These are phyloP conservation scores for Tetragonula clypearis DNA, from an alignment of 1,140 invertebrate genomes.

Conservation along the genomic window DNA sequence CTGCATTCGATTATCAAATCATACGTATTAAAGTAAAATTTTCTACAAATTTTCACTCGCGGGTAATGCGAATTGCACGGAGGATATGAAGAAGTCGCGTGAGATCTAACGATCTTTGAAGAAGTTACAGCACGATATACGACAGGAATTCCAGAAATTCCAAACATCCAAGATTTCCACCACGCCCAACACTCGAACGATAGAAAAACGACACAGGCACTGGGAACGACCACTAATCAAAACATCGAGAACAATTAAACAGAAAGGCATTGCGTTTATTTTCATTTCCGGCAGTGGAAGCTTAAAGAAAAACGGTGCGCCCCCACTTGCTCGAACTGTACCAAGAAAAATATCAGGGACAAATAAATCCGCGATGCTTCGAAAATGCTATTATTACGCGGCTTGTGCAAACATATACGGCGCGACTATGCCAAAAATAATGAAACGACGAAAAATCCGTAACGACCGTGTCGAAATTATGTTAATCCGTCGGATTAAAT, in stretches of 20 bases:
- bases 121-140: background rate
- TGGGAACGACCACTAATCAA: background rate
- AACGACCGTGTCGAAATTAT: background rate
- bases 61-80: background rate
- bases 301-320: background rate
- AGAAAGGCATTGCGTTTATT: slow-evolving; percentile 5
- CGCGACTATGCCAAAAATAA: slow-evolving; percentile 7
- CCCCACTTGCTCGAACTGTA: background rate
- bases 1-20: background rate
- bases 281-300: background rate
- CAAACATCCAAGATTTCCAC: background rate
- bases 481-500: background rate
- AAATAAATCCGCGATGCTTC: background rate
- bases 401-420: too few relatives aligned
- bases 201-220: background rate
- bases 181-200: background rate
- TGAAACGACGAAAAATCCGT: background rate
- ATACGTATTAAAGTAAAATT: background rate
- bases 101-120: too few relatives aligned
- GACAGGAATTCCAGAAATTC: background rate
- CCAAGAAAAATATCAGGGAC: slow-evolving; percentile 8
- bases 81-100: too few relatives aligned
- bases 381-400: slow-evolving; percentile 33
- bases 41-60: background rate
- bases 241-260: slow-evolving; percentile 5